phyloP scores from a whole-genome alignment of 2,113 vertebrate species.

The Pica pica region DNA sequence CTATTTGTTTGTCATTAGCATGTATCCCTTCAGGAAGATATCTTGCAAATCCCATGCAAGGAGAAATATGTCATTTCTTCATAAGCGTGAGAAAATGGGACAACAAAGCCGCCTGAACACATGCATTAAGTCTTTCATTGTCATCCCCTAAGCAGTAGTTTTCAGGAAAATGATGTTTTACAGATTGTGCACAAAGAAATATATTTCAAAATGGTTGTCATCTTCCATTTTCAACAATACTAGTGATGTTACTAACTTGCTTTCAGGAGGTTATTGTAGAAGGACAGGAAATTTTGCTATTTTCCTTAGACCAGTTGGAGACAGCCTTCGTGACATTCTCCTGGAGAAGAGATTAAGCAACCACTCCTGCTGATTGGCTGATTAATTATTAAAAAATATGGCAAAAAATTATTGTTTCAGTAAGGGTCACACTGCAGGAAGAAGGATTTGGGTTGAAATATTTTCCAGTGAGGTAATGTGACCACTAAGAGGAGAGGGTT shows the following conservation, averaged over 20 bases:
- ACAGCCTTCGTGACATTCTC: background rate
- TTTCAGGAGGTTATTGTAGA: background rate
- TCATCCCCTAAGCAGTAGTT: background rate
- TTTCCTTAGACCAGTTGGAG: background rate
- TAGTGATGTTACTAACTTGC: background rate
- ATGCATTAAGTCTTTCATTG: background rate
- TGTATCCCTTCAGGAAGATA: background rate
- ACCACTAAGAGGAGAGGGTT: background rate
- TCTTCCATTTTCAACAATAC: background rate
- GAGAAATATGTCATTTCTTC: background rate
- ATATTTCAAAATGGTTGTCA: background rate
- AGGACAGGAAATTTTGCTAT: background rate
- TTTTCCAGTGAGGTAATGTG: background rate
- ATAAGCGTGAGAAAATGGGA: background rate
- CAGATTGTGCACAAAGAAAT: background rate
- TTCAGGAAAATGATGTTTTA: background rate
- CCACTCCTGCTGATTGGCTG: background rate
- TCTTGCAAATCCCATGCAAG: background rate
- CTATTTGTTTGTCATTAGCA: background rate
- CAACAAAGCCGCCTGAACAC: background rate
- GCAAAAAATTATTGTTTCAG: background rate
- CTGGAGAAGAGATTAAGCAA: background rate
- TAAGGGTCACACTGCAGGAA: background rate
- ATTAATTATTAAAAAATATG: background rate
- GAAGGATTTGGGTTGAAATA: background rate